Conservation (phyloP, 1,140 invertebrate species). For the Bombus picipes region DNA sequence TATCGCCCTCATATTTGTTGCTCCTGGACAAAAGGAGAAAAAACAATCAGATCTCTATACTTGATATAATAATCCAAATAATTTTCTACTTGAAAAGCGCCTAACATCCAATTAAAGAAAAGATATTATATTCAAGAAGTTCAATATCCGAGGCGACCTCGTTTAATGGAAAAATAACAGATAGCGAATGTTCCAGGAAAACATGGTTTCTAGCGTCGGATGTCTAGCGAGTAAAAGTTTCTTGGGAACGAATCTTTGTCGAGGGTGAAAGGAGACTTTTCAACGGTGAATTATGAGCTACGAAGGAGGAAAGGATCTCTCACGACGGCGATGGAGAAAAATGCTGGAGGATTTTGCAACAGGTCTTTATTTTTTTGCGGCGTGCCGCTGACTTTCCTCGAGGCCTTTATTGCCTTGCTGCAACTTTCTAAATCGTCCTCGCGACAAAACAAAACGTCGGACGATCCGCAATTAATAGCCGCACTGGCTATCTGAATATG, state of each 20-base stretch:
- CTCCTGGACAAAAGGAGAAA: conserved; percentile 60
- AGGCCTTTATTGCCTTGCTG: neutral
- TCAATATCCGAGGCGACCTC: neutral
- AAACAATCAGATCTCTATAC: neutral
- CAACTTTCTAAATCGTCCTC: conserved; percentile 46
- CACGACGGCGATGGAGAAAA: conserved; percentile 8
- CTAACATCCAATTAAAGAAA: neutral
- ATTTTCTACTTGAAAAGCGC: neutral
- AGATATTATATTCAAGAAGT: neutral
- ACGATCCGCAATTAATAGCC: conserved; percentile 6
- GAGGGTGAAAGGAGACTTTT: conserved; percentile 49
- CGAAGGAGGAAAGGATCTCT: conserved; percentile 6
- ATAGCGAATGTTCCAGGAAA: conserved; percentile 1
- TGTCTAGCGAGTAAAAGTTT: conserved; percentile 24
- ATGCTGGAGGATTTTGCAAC: conserved; percentile 42
- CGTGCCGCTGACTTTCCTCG: conserved; percentile 22
- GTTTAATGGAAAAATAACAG: neutral
- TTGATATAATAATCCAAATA: neutral
- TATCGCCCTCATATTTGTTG: conserved; percentile 79
- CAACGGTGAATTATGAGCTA: conserved; percentile 34
- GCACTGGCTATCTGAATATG: neutral
- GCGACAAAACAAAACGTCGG: neutral
- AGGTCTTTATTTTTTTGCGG: conserved; percentile 27
- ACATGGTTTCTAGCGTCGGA: neutral
- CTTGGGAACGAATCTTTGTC: conserved; percentile 36